Conservation (phyloP, 2,888 invertebrate species). For the Heliconius charithonia region DNA sequence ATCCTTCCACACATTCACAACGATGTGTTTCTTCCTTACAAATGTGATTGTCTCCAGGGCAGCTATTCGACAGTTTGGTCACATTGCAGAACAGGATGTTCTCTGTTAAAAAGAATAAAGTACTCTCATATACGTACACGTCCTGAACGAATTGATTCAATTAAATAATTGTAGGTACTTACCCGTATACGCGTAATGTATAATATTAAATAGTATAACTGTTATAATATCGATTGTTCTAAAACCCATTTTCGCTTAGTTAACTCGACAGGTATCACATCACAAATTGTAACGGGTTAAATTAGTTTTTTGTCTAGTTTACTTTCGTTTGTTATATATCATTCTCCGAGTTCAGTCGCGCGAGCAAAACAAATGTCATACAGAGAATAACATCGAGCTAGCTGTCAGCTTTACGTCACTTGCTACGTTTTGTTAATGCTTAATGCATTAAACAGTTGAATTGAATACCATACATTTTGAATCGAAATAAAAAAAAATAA, state of each 20-base stretch:
- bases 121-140: slow-evolving; percentile 61
- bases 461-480: neutral
- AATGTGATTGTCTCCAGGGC: slow-evolving; percentile 62
- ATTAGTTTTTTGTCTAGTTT: slow-evolving; percentile 55
- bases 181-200: slow-evolving; percentile 70
- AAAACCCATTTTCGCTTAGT: slow-evolving; percentile 60
- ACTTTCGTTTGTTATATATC: slow-evolving; percentile 50
- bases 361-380: slow-evolving; percentile 65
- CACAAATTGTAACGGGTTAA: slow-evolving; percentile 58
- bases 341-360: slow-evolving; percentile 54
- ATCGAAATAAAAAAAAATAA: neutral
- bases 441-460: neutral
- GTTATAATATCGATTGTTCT: slow-evolving; percentile 63
- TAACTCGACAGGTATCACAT: slow-evolving; percentile 60
- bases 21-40: slow-evolving; percentile 61
- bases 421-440: slow-evolving; percentile 12
- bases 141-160: slow-evolving; percentile 78
- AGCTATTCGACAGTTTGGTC: slow-evolving; percentile 57
- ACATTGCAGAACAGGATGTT: slow-evolving; percentile 77
- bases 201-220: slow-evolving; percentile 65
- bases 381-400: neutral
- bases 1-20: slow-evolving; percentile 67
- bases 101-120: slow-evolving; percentile 81
- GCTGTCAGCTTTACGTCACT: slow-evolving; percentile 31
- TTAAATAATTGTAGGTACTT: slow-evolving; percentile 80